Percentiles rank a stretch among this genome's conserved stretches.
phyloP scores from a whole-genome alignment of 2,113 vertebrate species.

The Dendrocopos noguchii region DNA sequence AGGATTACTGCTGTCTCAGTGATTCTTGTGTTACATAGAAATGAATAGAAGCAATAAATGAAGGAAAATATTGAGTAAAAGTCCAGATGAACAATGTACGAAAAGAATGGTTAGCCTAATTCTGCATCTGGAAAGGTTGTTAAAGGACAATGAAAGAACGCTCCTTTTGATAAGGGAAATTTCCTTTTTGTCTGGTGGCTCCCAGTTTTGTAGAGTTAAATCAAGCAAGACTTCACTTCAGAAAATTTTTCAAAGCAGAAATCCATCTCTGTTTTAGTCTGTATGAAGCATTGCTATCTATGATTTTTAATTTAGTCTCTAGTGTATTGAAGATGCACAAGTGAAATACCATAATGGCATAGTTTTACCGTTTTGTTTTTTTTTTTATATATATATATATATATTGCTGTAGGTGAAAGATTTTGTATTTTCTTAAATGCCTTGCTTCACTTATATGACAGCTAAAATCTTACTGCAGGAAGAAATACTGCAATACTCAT shows the following conservation, averaged over 20 bases:
- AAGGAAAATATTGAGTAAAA: neutral
- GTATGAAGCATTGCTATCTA: neutral
- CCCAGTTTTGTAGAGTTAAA: neutral
- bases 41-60: neutral
- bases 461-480: neutral
- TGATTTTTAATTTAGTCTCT: neutral
- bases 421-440: neutral
- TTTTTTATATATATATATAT: no score
- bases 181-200: no score
- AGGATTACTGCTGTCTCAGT: neutral
- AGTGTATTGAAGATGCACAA: neutral
- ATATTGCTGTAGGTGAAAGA: neutral
- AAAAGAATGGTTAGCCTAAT: neutral
- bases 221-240: neutral
- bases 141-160: neutral
- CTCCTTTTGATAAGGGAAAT: no score
- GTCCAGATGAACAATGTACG: neutral
- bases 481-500: neutral
- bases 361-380: neutral
- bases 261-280: neutral
- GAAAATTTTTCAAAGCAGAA: neutral
- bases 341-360: neutral
- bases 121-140: neutral
- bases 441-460: neutral
- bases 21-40: neutral